Evolutionary conservation across 2,797 vertebrate genomes (phyloP), one percentile per base, ranked within the genome.

Genomic region (Parauchenoglanis ngamensis): DNA sequence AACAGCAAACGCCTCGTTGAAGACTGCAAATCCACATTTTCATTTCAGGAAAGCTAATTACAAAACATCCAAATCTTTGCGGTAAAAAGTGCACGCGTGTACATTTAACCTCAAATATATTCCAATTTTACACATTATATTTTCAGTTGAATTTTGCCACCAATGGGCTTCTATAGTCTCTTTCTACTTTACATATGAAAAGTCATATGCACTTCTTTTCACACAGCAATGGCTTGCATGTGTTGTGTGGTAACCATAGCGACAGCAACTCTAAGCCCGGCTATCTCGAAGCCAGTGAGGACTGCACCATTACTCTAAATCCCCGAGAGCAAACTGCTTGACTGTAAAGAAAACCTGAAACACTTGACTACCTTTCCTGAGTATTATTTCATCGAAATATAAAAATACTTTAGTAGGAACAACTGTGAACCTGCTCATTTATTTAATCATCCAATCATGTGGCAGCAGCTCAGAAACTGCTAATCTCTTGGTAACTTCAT

Each of bases 151-250:
- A 54, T 31, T 54, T 28, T 35, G 17, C 77, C 12, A 23, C 56
- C 28, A 35, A 57, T 54, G 57, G 10, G 19, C 19, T 59, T 25
- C 31, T 11, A 35, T 21, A 31, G 19, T 40, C 80, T 81, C 35
- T 59, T 40, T 25, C 56, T 40, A 35, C 21, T 59, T 81, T 81
- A n/a, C 40, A 63, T 19, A 31, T 31, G 44, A 5, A 44, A 63
- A 67, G 63, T 67, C 61, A 52, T 67, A 67, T 52, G 44, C 80
- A 83, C 44, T 35, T n/a, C 63, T 67, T 82, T 44, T 65, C 25
- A 83, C 68, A 31, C 63, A 68, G 61, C 61, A 35, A 67, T 12
- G 15, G n/a, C 46, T 52, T 46, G 44, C 11, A 0, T 31, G 81
- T 52, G 61, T 68, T 25, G 0, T 52, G 44, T 31, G 46, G 81